These are phyloP conservation scores for Euthynnus affinis DNA, from an alignment of 2,797 vertebrate genomes.

Conservation along the genomic window DNA sequence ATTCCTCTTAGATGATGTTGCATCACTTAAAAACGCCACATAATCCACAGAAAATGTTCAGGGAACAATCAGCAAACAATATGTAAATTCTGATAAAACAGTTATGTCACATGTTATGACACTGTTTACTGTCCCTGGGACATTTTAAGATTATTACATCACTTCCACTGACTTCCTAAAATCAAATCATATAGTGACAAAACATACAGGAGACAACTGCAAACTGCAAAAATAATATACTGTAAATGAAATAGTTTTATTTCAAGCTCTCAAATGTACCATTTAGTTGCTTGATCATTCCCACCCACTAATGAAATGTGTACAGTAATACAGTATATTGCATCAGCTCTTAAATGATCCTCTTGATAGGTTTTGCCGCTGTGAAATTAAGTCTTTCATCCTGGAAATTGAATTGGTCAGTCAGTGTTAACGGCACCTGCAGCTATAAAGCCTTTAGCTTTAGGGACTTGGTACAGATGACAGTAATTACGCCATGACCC, in stretches of 20 bases:
- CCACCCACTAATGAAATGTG: not conserved
- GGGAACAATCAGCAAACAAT: slow-evolving; percentile 28
- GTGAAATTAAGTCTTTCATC: slow-evolving; percentile 27
- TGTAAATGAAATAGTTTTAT: slow-evolving; percentile 4
- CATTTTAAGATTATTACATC: slow-evolving; percentile 11
- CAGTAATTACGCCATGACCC: slow-evolving; percentile 39
- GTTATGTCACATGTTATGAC: slow-evolving; percentile 44
- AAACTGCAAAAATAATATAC: not conserved
- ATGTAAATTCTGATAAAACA: slow-evolving; percentile 1
- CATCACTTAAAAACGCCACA: slow-evolving; percentile 44
- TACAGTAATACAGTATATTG: not conserved
- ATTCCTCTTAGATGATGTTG: slow-evolving; percentile 51
- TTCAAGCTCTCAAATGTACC: slow-evolving; percentile 11
- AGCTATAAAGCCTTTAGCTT: slow-evolving; percentile 38
- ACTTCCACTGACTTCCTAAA: not conserved
- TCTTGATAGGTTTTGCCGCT: not conserved
- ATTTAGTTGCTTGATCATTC: slow-evolving; percentile 8
- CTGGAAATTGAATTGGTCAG: slow-evolving; percentile 23
- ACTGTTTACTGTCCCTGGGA: slow-evolving; percentile 14
- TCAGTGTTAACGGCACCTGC: slow-evolving; percentile 47
- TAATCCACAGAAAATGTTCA: slow-evolving; percentile 50
- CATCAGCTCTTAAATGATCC: not conserved
- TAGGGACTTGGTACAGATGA: slow-evolving; percentile 17
- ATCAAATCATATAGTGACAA: not conserved
- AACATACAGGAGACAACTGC: not conserved